A percentile compares a stretch with the other conserved stretches of the same genome.
These are phyloP conservation scores for Empidonax alnorum DNA, from an alignment of 2,113 vertebrate genomes.

Conservation along the genomic window DNA sequence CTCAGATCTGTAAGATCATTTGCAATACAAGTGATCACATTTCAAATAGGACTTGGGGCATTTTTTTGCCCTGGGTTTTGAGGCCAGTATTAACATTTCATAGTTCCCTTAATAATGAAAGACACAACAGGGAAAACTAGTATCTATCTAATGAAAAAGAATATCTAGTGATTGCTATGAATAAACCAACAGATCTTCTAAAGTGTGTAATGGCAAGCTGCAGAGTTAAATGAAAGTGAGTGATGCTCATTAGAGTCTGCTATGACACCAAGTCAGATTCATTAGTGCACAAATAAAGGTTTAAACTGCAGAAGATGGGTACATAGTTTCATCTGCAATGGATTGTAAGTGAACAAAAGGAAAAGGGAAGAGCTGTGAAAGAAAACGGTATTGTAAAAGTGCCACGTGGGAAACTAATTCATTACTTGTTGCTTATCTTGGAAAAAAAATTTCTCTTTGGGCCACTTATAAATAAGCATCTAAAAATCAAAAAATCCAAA, in stretches of 20 bases:
- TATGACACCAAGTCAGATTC: conserved; percentile 36
- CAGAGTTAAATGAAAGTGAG: conserved; percentile 37
- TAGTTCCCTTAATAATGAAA: conserved; percentile 42
- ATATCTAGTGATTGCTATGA: conserved; percentile 38
- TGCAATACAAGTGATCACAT: neutral
- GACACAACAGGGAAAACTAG: conserved; percentile 34
- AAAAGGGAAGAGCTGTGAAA: neutral
- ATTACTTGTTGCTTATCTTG: neutral
- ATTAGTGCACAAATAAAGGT: conserved; percentile 37
- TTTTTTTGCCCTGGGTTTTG: conserved; percentile 30
- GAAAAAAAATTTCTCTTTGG: neutral
- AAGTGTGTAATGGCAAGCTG: conserved; percentile 6
- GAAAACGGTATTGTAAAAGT: neutral
- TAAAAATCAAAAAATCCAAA: neutral
- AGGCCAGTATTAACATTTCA: conserved; percentile 47
- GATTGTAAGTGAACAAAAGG: conserved; percentile 1
- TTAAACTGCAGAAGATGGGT: neutral
- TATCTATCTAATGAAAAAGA: conserved; percentile 58
- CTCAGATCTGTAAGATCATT: conserved; percentile 16
- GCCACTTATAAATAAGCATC: neutral
- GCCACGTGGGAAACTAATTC: neutral
- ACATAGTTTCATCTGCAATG: neutral
- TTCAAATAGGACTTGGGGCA: neutral
- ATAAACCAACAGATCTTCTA: conserved; percentile 48
- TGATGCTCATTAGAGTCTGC: conserved; percentile 51